Conservation (phyloP, 2,888 invertebrate species). For the Erebia palarica region DNA sequence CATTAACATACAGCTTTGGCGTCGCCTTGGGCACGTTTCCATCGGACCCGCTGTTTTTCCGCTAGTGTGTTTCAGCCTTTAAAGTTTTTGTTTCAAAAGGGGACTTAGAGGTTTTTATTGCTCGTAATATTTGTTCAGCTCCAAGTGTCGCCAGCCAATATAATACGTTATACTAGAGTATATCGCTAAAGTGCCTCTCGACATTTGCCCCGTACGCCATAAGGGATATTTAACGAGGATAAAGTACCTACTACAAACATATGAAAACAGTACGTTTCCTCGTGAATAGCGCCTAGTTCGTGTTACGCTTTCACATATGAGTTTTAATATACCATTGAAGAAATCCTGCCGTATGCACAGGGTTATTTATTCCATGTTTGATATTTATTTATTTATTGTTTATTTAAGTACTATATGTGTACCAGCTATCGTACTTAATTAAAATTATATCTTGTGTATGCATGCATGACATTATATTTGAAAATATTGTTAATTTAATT, state of each 20-base stretch:
- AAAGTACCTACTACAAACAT: slow-evolving; percentile 23
- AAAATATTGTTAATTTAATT: no score
- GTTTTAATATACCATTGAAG: not conserved
- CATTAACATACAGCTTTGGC: no score
- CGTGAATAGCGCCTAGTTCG: not conserved
- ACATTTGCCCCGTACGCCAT: slow-evolving; percentile 21
- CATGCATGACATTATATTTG: no score
- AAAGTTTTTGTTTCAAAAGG: slow-evolving; percentile 3
- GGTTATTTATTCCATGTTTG: not conserved
- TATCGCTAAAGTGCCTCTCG: slow-evolving; percentile 21
- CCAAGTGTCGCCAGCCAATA: slow-evolving; percentile 27
- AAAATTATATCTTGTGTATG: no score
- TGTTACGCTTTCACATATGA: slow-evolving; percentile 9
- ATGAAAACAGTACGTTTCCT: slow-evolving; percentile 20
- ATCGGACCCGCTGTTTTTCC: not conserved
- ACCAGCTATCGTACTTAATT: no score
- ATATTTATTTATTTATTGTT: no score
- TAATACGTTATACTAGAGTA: slow-evolving; percentile 21
- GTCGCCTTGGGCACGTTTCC: no score
- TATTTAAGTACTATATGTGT: no score
- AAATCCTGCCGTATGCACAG: no score
- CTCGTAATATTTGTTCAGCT: slow-evolving; percentile 20
- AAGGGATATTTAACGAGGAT: slow-evolving; percentile 23
- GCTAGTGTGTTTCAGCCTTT: not conserved
- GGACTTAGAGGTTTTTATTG: slow-evolving; percentile 9